A percentile compares a stretch with the other conserved stretches of the same genome.
Conservation (phyloP, 2,797 vertebrate genomes). For the Scyliorhinus canicula region DNA sequence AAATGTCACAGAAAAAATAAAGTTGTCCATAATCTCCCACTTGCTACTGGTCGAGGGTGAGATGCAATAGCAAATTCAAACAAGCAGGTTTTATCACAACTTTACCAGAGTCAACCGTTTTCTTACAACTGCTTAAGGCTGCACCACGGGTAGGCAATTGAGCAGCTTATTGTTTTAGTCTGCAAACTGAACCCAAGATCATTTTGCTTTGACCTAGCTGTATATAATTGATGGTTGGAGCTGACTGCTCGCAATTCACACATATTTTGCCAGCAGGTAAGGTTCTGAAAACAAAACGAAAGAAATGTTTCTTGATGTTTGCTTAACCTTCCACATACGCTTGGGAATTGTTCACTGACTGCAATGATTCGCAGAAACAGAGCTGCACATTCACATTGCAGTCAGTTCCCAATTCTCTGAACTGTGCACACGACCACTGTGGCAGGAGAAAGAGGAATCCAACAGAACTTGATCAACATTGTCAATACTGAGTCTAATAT, state of each 20-base stretch:
- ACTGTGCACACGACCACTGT: background rate
- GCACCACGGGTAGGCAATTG: background rate
- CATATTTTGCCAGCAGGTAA: background rate
- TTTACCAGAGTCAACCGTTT: background rate
- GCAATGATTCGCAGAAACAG: background rate
- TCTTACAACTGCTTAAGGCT: background rate
- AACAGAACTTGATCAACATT: background rate
- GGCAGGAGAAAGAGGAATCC: background rate
- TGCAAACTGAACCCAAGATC: background rate
- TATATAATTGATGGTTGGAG: constrained; percentile 6
- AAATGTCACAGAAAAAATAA: background rate
- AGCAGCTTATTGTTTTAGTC: constrained; percentile 16
- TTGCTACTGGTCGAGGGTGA: background rate
- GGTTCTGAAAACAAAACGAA: background rate
- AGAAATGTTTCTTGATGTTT: background rate
- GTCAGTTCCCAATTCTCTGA: background rate
- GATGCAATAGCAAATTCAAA: background rate
- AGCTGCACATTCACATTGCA: background rate
- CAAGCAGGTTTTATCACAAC: background rate
- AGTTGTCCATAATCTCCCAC: background rate
- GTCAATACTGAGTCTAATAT: background rate
- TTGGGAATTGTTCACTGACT: constrained; percentile 16
- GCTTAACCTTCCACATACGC: background rate
- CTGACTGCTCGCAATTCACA: background rate
- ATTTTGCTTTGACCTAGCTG: constrained; percentile 1